These are phyloP conservation scores for Cricetomys ansorgei DNA, from an alignment of 2,113 vertebrate genomes.

Conservation along the genomic window DNA sequence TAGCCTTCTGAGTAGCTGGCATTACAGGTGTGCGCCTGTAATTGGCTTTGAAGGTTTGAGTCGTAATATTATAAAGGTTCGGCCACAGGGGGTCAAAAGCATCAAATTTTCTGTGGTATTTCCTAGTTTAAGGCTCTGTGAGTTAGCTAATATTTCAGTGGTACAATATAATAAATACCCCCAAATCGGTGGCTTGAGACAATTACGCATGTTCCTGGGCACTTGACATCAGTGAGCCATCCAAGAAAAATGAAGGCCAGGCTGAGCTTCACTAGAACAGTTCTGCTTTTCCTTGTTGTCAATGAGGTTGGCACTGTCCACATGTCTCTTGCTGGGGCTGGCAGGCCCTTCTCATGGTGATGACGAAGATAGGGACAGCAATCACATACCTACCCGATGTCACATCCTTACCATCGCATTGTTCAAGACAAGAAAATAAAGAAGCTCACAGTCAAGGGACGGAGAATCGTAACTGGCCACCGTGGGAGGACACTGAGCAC, in stretches of 20 bases:
- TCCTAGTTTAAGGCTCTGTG: not conserved
- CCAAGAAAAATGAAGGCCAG: not conserved
- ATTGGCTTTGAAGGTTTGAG: not conserved
- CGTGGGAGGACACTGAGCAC: not conserved
- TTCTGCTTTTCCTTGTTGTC: not conserved
- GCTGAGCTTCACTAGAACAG: not conserved
- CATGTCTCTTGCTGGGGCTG: not conserved
- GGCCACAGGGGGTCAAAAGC: not conserved
- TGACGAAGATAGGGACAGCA: not conserved
- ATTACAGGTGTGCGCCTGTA: not conserved
- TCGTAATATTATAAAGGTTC: not conserved
- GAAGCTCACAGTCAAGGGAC: not conserved
- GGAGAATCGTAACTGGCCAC: not conserved
- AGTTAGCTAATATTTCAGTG: not conserved
- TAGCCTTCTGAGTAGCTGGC: not conserved
- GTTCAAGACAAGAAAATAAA: not conserved
- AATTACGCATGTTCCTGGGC: not conserved
- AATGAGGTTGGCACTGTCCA: not conserved
- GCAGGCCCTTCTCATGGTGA: not conserved
- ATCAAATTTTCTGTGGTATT: not conserved
- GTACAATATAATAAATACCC: not conserved
- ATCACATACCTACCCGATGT: not conserved
- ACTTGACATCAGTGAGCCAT: not conserved
- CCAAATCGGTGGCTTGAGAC: not conserved
- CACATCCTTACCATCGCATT: not conserved